phyloP scores from a whole-genome alignment of 2,113 vertebrate genomes.

The Alectura lathami region DNA sequence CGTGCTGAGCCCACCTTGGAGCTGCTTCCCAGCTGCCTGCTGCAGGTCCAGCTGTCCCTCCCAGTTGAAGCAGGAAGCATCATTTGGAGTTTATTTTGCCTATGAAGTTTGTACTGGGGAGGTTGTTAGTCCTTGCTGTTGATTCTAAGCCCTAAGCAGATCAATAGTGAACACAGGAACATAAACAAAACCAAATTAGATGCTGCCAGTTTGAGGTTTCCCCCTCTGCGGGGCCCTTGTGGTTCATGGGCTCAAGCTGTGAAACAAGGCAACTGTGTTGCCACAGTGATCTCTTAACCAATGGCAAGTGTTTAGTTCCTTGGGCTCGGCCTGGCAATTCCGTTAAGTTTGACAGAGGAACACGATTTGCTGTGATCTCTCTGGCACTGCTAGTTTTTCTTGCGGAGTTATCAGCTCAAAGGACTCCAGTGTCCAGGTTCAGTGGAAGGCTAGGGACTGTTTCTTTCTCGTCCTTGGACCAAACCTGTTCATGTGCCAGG shows the following conservation, averaged over 20 bases:
- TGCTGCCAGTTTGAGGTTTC: constrained; percentile 63
- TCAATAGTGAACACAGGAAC: constrained; percentile 32
- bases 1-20: not conserved
- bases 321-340: not conserved
- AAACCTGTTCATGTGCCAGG: not conserved
- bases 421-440: not conserved
- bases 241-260: constrained; percentile 57
- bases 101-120: not conserved
- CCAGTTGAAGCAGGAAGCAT: not conserved
- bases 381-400: not conserved
- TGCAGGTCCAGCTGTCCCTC: not conserved
- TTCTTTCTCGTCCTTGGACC: not conserved
- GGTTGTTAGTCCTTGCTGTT: constrained; percentile 10
- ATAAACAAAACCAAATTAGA: constrained; percentile 67
- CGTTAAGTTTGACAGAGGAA: not conserved
- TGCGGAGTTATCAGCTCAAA: not conserved
- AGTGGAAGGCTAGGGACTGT: not conserved
- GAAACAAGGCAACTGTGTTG: constrained; percentile 54
- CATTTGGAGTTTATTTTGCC: constrained; percentile 2
- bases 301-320: not conserved
- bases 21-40: not conserved
- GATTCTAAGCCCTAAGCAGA: not conserved
- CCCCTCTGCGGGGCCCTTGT: constrained; percentile 48
- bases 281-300: constrained; percentile 19
- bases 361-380: not conserved